These are phyloP conservation scores for Acanthurus lineatus DNA, from an alignment of 2,797 vertebrate species.

Conservation along the genomic window DNA sequence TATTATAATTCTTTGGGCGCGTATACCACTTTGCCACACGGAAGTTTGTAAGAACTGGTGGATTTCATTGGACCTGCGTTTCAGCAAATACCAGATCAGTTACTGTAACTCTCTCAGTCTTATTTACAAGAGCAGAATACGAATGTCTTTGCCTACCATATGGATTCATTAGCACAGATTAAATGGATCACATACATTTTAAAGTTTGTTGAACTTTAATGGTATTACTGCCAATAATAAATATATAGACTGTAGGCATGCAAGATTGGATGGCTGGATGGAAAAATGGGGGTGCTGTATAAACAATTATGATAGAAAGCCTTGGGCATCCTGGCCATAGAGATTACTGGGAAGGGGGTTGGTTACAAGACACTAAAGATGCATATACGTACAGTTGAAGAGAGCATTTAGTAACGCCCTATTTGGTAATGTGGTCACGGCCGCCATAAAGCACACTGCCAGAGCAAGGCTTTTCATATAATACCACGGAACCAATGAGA, in stretches of 20 bases:
- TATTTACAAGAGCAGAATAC: background rate
- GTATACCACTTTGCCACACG: too few species aligned
- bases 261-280: background rate
- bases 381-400: conserved; percentile 35
- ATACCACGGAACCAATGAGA: conserved; percentile 36
- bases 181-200: background rate
- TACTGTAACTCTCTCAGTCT: too few species aligned
- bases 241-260: background rate
- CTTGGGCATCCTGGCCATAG: conserved; percentile 13
- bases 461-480: conserved; percentile 26
- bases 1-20: too few species aligned
- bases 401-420: conserved; percentile 77
- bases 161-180: background rate
- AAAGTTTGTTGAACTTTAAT: background rate
- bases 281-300: background rate
- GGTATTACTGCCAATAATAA: background rate
- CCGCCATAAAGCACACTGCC: conserved; percentile 25
- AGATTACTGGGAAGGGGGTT: conserved; percentile 11
- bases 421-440: conserved; percentile 79
- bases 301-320: conserved; percentile 35
- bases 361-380: conserved; percentile 36
- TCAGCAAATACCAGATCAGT: too few species aligned
- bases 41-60: too few species aligned
- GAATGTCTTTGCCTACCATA: background rate
- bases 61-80: too few species aligned